A percentile compares a stretch with the other conserved stretches of the same genome.
Evolutionary conservation across 2,113 vertebrate genomes (phyloP).

Genomic region (Dromiciops gliroides): DNA sequence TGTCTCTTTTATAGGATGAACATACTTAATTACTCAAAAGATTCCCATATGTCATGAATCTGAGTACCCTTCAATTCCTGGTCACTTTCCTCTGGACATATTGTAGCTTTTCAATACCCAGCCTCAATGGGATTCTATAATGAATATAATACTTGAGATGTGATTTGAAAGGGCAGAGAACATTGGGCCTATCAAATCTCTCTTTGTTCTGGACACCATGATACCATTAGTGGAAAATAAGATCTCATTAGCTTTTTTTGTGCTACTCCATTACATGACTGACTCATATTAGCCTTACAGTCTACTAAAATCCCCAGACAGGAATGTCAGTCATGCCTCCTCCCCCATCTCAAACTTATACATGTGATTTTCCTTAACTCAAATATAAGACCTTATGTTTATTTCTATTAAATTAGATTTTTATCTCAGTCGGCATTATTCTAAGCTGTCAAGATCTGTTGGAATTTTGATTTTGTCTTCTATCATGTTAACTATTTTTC

Average conservation of each 20-base stretch:
- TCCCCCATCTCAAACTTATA: background rate
- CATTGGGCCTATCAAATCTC: background rate
- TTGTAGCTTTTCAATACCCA: background rate
- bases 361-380: background rate
- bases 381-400: background rate
- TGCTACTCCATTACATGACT: background rate
- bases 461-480: background rate
- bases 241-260: background rate
- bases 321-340: background rate
- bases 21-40: background rate
- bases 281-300: background rate
- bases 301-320: background rate
- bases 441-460: background rate
- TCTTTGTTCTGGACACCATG: background rate
- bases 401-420: background rate
- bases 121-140: background rate
- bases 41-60: background rate
- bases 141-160: background rate
- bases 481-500: background rate
- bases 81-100: background rate
- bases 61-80: background rate
- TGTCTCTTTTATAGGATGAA: background rate
- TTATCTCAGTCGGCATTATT: background rate
- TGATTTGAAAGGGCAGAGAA: background rate
- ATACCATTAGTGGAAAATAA: background rate